Evolutionary conservation across 1,140 invertebrate species (phyloP), one percentile per base, ranked within the genome.

Genomic region (Colletes latitarsis): DNA sequence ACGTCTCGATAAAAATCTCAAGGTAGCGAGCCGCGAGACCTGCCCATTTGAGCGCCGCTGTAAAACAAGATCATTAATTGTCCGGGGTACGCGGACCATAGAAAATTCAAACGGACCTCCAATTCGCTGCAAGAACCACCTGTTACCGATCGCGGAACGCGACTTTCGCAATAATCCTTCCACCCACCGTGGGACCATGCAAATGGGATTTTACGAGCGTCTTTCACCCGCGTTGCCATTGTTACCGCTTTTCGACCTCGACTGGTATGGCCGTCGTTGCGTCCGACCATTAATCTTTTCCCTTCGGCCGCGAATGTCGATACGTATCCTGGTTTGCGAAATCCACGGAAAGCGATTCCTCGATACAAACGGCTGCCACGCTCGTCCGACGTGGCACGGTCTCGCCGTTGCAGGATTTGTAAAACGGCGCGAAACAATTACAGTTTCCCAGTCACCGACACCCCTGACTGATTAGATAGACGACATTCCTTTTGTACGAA

Each of bases 141-240:
- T 85, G 83, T 85, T 71, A 0, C 60, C 78, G 19, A 77, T 63
- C 53, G 17, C 58, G 67, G 64, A 73, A 15, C 62, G 49, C 53
- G 43, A 83, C 60, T 86, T 86, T 79, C 66, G 84, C 68, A 87
- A 86, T 62, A 60, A 57, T 55, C 55, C 63, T 57, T 79, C 69
- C 72, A 74, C 64, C 82, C 83, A 86, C 69, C 82, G 77, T 87
- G 85, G 76, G 84, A 87, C 66, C 82, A 76, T 81, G 64, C 69
- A 55, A 69, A 73, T 73, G 53, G 52, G 41, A 81, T 76, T 81
- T 81, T 60, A 66, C 67, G 57, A 67, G 70, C 63, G 49, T 75
- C 70, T 74, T 71, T 80, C 77, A 80, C 76, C 66, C 62, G 62
- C 83, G 49, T 76, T 52, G 19, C 77, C 30, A 53, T 77, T 84